A percentile compares a stretch with the other conserved stretches of the same genome.
phyloP scores from a whole-genome alignment of 2,113 vertebrate genomes.

The Rhipidura dahli region DNA sequence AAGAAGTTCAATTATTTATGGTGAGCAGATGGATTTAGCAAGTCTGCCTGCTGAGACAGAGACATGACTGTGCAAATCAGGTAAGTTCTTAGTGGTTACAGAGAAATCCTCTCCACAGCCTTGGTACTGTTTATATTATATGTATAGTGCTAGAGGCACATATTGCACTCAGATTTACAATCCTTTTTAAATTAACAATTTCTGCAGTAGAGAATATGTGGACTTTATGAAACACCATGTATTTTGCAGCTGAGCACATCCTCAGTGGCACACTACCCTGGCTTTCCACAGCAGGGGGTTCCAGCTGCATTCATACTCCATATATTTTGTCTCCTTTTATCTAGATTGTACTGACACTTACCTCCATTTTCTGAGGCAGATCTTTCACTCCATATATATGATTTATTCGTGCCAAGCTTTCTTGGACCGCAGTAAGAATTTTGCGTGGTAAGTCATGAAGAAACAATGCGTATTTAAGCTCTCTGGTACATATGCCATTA shows the following conservation, averaged over 20 bases:
- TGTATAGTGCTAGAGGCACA: not conserved
- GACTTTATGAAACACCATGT: not conserved
- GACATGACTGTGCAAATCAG: not conserved
- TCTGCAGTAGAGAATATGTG: not conserved
- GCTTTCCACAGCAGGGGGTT: not conserved
- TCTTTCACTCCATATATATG: not conserved
- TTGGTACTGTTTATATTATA: not conserved
- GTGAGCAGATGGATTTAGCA: not conserved
- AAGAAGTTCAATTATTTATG: not conserved
- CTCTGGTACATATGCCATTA: not conserved
- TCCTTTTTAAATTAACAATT: not conserved
- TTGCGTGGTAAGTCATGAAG: constrained; percentile 21
- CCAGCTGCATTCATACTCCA: not conserved
- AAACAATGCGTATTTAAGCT: not conserved
- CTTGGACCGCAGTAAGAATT: not conserved
- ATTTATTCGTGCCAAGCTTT: not conserved
- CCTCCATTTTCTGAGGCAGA: not conserved
- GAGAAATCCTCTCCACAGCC: not conserved
- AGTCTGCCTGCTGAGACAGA: not conserved
- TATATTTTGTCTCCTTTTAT: not conserved
- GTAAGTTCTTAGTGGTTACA: not conserved
- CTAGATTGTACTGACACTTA: not conserved
- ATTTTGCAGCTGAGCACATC: not conserved
- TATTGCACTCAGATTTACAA: not conserved
- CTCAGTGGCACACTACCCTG: not conserved